Base-by-base conservation (phyloP, 35 echinoderm and acorn worm genomes). In the Ophioderma brevispina region DNA sequence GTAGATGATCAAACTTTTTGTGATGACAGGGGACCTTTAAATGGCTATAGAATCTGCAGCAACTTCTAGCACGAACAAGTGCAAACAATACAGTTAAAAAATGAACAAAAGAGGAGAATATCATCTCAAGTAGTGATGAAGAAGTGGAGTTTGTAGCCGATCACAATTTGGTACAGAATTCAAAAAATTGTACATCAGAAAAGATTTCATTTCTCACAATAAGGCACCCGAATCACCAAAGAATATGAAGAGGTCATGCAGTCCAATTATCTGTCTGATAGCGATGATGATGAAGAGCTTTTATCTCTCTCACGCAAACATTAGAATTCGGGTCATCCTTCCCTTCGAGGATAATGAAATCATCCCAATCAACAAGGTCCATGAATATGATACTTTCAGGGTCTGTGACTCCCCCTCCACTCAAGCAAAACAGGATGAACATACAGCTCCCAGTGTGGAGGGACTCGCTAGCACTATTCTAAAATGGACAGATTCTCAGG, bases 211-310 rank as follows among this genome's bases (percentile, higher is more conserved):
- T 8, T 4, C 4, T 46, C 41, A 46, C 41, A 46, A n/a, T n/a
- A n/a, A n/a, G n/a, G n/a, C n/a, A n/a, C n/a, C n/a, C n/a, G n/a
- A n/a, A n/a, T n/a, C 41, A 46, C 17, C 41, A 46, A 4, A 46
- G 2, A 82, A 31, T 33, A 56, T 84, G 33, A 64, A 15, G 25
- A 18, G 52, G 19, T 36, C 49, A 39, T 76, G 35, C 39, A 87
- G 64, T 87, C 85, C 85, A 18, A 77, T 87, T 31, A 64, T 23
- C 3, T 87, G 31, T 87, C 85, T 36, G 70, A 64, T 21, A 87
- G 84, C 64, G 84, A 87, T 25, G 85, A 87, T 13, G 85, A 87
- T 0, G 85, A 87, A 25, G 85, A 87, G 30, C 33, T 30, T 21
- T 21, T 78, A 0, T 78, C 83, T 23, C 31, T 85, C 32, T 32